phyloP scores from a whole-genome alignment of 1,140 invertebrate genomes.

The Leptoteleia sp. region DNA sequence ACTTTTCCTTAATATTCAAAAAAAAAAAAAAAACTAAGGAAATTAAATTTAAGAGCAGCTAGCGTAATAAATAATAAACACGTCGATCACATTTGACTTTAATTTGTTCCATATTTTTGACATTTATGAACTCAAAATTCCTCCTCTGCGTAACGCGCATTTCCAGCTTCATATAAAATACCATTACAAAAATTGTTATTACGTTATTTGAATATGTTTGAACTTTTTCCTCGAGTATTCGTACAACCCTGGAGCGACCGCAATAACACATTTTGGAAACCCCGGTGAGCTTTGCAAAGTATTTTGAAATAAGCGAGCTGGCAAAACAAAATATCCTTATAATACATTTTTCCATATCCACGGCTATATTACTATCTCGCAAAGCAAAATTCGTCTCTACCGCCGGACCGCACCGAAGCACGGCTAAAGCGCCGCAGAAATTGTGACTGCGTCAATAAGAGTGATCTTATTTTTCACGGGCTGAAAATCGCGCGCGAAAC shows the following conservation, averaged over 20 bases:
- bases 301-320: too few relatives aligned
- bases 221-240: background rate
- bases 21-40: too few relatives aligned
- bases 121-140: background rate
- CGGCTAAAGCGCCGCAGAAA: background rate
- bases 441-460: conserved; percentile 12
- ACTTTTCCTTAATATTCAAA: too few relatives aligned
- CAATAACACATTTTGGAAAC: conserved; percentile 11
- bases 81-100: too few relatives aligned
- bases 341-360: too few relatives aligned
- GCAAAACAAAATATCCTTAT: too few relatives aligned
- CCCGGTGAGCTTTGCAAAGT: too few relatives aligned
- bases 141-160: background rate
- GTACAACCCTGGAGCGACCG: conserved; percentile 9
- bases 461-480: conserved; percentile 22
- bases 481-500: background rate
- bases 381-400: too few relatives aligned
- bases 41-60: too few relatives aligned
- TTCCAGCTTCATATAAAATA: background rate
- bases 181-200: background rate
- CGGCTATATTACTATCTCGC: too few relatives aligned
- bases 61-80: too few relatives aligned
- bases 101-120: too few relatives aligned
- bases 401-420: background rate
- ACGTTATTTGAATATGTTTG: conserved; percentile 18